phyloP scores from a whole-genome alignment of 2,797 vertebrate species.

The Neostethus bicornis region DNA sequence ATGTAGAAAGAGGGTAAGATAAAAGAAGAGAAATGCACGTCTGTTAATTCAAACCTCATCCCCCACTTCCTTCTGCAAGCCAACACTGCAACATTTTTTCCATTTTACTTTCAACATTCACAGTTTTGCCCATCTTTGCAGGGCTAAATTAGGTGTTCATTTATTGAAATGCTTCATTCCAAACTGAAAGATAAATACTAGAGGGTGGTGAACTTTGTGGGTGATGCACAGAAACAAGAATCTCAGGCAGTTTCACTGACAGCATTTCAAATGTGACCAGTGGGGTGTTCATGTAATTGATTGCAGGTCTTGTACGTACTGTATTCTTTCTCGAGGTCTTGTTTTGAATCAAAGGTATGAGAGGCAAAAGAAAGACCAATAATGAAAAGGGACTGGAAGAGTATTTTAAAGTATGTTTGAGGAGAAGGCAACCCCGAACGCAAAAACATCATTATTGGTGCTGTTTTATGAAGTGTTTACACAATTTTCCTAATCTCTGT shows the following conservation, averaged over 20 bases:
- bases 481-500: background rate
- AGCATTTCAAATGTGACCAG: background rate
- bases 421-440: background rate
- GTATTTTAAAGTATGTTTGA: too few species aligned
- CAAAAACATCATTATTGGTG: background rate
- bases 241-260: background rate
- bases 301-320: too few species aligned
- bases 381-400: too few species aligned
- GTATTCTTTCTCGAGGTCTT: too few species aligned
- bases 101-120: conserved; percentile 52
- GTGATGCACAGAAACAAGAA: conserved; percentile 9
- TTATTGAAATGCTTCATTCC: conserved; percentile 29
- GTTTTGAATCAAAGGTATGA: too few species aligned
- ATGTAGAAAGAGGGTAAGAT: conserved; percentile 33
- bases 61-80: conserved; percentile 31
- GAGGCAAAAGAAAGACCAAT: too few species aligned
- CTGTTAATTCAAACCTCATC: conserved; percentile 59
- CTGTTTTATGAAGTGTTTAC: background rate
- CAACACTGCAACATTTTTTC: conserved; percentile 53
- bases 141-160: conserved; percentile 28
- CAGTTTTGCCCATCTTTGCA: conserved; percentile 28
- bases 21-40: conserved; percentile 60
- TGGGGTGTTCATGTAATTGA: background rate
- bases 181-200: conserved; percentile 11
- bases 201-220: conserved; percentile 11